phyloP scores from a whole-genome alignment of 2,888 invertebrate species.

The Acleris emargana region DNA sequence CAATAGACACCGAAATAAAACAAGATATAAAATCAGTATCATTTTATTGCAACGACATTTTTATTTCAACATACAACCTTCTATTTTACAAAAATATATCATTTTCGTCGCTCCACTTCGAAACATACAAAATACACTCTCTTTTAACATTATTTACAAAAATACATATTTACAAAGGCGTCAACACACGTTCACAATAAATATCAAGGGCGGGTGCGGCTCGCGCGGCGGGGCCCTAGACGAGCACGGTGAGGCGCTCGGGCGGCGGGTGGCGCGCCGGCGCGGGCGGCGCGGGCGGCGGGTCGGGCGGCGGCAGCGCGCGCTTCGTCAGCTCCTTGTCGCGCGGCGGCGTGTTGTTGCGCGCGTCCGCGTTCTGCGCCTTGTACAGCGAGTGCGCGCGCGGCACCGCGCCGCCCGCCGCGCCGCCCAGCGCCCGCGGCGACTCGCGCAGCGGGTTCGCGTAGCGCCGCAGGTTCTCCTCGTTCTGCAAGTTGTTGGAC shows the following conservation, averaged over 20 bases:
- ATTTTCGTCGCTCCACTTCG: slow-evolving; percentile 54
- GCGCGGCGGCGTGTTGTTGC: slow-evolving; percentile 91
- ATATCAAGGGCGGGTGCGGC: slow-evolving; percentile 45
- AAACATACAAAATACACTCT: slow-evolving; percentile 59
- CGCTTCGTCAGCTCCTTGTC: slow-evolving; percentile 91
- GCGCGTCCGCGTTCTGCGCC: slow-evolving; percentile 92
- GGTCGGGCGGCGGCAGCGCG: slow-evolving; percentile 78
- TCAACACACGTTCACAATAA: slow-evolving; percentile 62
- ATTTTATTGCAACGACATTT: slow-evolving; percentile 71
- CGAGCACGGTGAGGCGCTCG: slow-evolving; percentile 77
- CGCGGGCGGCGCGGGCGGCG: slow-evolving; percentile 52
- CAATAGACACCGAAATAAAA: slow-evolving; percentile 17
- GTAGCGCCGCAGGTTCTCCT: slow-evolving; percentile 93
- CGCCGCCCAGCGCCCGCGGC: slow-evolving; percentile 67
- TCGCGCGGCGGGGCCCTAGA: slow-evolving; percentile 44
- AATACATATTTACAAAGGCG: slow-evolving; percentile 70
- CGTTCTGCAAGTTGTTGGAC: slow-evolving; percentile 95
- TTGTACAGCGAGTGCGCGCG: slow-evolving; percentile 89
- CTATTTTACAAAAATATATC: slow-evolving; percentile 64
- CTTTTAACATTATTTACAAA: slow-evolving; percentile 74
- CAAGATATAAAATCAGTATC: slow-evolving; percentile 46
- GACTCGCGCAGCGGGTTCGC: slow-evolving; percentile 90
- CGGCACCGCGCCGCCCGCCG: slow-evolving; percentile 65
- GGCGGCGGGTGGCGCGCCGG: slow-evolving; percentile 48
- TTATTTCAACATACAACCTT: slow-evolving; percentile 63